phyloP scores from a whole-genome alignment of 2,888 invertebrate genomes.

The Sericinus montela region DNA sequence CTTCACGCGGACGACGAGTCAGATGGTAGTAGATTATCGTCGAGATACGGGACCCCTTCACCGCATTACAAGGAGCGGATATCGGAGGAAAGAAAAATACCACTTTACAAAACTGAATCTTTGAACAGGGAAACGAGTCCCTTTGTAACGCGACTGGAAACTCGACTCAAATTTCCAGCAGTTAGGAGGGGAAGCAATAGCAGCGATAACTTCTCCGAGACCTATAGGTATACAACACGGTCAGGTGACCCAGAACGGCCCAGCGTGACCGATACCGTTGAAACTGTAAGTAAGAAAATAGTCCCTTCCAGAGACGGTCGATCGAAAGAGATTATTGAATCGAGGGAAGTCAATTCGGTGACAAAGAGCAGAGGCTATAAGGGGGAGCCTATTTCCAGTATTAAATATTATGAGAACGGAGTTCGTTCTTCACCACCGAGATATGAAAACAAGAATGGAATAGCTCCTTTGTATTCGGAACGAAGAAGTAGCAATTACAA shows the following conservation, averaged over 20 bases:
- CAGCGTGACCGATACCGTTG: conserved; percentile 84
- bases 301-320: conserved; percentile 82
- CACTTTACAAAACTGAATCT: conserved; percentile 70
- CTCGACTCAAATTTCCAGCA: conserved; percentile 65
- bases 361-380: conserved; percentile 81
- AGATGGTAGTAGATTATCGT: conserved; percentile 67
- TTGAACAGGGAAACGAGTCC: conserved; percentile 70
- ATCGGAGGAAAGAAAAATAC: conserved; percentile 65
- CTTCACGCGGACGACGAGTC: conserved; percentile 82
- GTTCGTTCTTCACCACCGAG: conserved; percentile 50
- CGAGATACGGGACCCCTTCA: conserved; percentile 67
- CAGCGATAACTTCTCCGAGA: conserved; percentile 85
- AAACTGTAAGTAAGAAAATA: conserved; percentile 84
- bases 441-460: conserved; percentile 59
- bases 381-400: conserved; percentile 61
- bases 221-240: conserved; percentile 83
- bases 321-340: conserved; percentile 83
- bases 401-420: conserved; percentile 79
- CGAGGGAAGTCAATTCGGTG: conserved; percentile 84
- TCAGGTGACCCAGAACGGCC: conserved; percentile 83
- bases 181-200: conserved; percentile 83
- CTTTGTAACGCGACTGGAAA: conserved; percentile 64
- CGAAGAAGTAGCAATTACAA: conserved; percentile 69
- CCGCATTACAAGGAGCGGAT: conserved; percentile 71
- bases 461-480: conserved; percentile 52